A percentile compares a stretch with the other conserved stretches of the same genome.
phyloP scores from a whole-genome alignment of 2,888 invertebrate genomes.

The Drosophila neotestacea region DNA sequence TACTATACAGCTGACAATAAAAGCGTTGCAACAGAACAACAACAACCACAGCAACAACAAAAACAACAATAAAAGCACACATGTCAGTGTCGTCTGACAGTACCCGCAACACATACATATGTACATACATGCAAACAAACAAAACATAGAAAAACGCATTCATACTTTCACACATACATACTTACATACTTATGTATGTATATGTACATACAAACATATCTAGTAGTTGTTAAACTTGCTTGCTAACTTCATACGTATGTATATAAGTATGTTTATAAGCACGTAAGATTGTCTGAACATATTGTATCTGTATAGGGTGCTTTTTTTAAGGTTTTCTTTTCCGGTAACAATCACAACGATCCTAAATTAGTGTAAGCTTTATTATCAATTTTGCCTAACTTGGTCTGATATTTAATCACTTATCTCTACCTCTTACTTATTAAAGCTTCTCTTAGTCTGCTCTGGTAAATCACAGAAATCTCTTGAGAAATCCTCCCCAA shows the following conservation, averaged over 20 bases:
- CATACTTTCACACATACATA: constrained; percentile 33
- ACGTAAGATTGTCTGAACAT: constrained; percentile 14
- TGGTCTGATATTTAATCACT: too few species aligned
- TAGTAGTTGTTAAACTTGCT: constrained; percentile 65
- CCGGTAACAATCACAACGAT: too few species aligned
- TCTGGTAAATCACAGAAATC: too few species aligned
- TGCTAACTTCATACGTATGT: constrained; percentile 39
- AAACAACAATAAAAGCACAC: constrained; percentile 1
- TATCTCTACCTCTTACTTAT: too few species aligned
- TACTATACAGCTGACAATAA: constrained; percentile 45
- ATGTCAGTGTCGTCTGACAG: constrained; percentile 35
- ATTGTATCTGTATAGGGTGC: neutral
- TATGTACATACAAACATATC: constrained; percentile 18
- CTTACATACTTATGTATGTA: constrained; percentile 4
- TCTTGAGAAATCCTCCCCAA: too few species aligned
- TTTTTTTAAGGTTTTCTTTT: too few species aligned
- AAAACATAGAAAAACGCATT: constrained; percentile 53
- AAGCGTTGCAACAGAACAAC: constrained; percentile 32
- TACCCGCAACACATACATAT: constrained; percentile 36
- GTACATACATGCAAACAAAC: constrained; percentile 37
- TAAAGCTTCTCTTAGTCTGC: too few species aligned
- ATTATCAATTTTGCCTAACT: too few species aligned
- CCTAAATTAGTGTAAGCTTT: too few species aligned
- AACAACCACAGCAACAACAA: constrained; percentile 13
- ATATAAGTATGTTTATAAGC: constrained; percentile 6